phyloP scores from a whole-genome alignment of 1,140 invertebrate genomes.

The Eriosoma lanigerum region DNA sequence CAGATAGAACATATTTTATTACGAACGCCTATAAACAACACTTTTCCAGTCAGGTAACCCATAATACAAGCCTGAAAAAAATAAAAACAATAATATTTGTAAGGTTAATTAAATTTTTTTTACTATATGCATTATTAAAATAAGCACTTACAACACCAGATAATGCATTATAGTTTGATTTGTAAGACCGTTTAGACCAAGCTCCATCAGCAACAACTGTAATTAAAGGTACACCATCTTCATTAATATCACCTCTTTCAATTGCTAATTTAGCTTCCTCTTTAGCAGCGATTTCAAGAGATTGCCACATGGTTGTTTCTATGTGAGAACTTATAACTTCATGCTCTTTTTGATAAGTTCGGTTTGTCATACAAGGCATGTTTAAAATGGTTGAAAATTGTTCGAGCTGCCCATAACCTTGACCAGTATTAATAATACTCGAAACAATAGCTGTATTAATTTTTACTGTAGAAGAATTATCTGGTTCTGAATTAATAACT shows the following conservation, averaged over 20 bases:
- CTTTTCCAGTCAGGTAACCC: not conserved
- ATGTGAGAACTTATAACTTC: not conserved
- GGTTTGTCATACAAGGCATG: not conserved
- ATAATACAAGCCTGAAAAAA: constrained; percentile 1
- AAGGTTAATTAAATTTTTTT: no score
- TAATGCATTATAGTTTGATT: constrained; percentile 56
- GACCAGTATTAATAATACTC: not conserved
- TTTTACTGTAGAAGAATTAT: not conserved
- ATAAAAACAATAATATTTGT: not conserved
- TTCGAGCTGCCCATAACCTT: not conserved
- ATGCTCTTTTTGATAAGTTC: not conserved
- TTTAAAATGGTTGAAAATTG: constrained; percentile 9
- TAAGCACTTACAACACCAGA: constrained; percentile 56
- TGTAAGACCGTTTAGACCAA: constrained; percentile 57
- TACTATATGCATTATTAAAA: no score
- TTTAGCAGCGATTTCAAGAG: not conserved
- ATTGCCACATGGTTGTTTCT: not conserved
- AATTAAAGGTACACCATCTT: constrained; percentile 55
- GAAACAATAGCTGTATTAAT: not conserved
- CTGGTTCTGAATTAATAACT: constrained; percentile 1
- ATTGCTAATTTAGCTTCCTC: not conserved
- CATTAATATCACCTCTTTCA: not conserved
- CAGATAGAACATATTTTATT: constrained; percentile 3
- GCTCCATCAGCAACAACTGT: constrained; percentile 57
- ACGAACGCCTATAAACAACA: not conserved